Evolutionary conservation across 2,888 invertebrate species (phyloP).

Genomic region (Phalera bucephala): DNA sequence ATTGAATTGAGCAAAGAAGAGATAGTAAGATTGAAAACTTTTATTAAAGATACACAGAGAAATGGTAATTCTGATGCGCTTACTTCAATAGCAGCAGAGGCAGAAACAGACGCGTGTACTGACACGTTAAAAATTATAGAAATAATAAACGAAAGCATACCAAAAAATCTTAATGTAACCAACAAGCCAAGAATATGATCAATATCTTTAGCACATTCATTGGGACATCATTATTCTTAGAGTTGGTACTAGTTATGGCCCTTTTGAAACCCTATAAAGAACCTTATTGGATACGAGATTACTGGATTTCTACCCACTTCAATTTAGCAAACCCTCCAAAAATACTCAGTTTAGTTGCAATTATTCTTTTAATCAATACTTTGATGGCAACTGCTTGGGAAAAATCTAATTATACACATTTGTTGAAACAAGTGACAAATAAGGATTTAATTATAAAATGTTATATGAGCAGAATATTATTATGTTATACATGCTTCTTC

Average conservation of each 20-base stretch:
- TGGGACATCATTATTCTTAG: conserved; percentile 39
- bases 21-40: conserved; percentile 32
- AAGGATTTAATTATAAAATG: conserved; percentile 39
- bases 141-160: not conserved
- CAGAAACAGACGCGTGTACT: conserved; percentile 1
- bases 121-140: conserved; percentile 3
- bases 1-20: conserved; percentile 43
- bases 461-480: conserved; percentile 41
- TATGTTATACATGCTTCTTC: conserved; percentile 44
- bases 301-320: conserved; percentile 43
- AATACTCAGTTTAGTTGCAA: conserved; percentile 25
- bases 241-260: conserved; percentile 44
- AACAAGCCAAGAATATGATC: conserved; percentile 39
- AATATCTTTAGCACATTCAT: conserved; percentile 46
- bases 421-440: conserved; percentile 38
- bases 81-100: not conserved
- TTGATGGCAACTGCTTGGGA: conserved; percentile 49
- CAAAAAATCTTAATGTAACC: conserved; percentile 3
- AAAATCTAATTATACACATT: conserved; percentile 23
- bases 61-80: conserved; percentile 11
- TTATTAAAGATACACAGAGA: conserved; percentile 34
- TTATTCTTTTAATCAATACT: conserved; percentile 37
- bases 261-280: conserved; percentile 57
- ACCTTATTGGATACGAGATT: conserved; percentile 49
- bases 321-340: conserved; percentile 26